Evolutionary conservation across 2,888 invertebrate species (phyloP).

Genomic region (Clitarchus hookeri): DNA sequence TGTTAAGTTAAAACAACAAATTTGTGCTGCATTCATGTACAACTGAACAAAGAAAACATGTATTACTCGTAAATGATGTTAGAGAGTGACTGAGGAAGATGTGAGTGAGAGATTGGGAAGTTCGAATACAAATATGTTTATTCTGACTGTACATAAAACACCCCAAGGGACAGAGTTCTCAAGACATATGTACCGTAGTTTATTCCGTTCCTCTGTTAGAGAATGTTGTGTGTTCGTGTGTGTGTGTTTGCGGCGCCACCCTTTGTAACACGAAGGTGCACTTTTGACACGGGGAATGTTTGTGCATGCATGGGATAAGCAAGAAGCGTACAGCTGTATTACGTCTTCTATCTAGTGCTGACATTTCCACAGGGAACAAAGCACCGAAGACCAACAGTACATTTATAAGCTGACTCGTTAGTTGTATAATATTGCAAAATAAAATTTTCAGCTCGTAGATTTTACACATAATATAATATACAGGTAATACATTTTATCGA

Average conservation of each 20-base stretch:
- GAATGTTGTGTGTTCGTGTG: not conserved
- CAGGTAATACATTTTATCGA: too few species aligned
- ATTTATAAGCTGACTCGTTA: too few species aligned
- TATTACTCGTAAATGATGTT: not conserved
- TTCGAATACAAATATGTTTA: not conserved
- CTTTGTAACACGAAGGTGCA: not conserved
- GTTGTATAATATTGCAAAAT: too few species aligned
- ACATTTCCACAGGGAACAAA: too few species aligned
- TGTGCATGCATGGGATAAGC: not conserved
- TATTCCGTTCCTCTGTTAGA: not conserved
- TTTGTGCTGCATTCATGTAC: not conserved
- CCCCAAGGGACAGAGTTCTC: not conserved
- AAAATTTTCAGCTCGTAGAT: too few species aligned
- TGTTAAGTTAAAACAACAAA: not conserved
- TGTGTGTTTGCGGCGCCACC: not conserved
- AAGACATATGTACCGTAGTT: not conserved
- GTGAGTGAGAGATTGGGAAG: constrained; percentile 14
- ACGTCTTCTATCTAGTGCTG: too few species aligned
- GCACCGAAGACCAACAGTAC: too few species aligned
- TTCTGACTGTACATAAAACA: not conserved
- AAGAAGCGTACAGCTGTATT: not conserved
- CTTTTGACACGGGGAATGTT: not conserved
- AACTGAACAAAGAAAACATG: not conserved
- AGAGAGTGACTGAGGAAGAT: not conserved
- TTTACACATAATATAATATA: too few species aligned